Conservation (phyloP, 2,888 invertebrate genomes). For the Apamea crenata region DNA sequence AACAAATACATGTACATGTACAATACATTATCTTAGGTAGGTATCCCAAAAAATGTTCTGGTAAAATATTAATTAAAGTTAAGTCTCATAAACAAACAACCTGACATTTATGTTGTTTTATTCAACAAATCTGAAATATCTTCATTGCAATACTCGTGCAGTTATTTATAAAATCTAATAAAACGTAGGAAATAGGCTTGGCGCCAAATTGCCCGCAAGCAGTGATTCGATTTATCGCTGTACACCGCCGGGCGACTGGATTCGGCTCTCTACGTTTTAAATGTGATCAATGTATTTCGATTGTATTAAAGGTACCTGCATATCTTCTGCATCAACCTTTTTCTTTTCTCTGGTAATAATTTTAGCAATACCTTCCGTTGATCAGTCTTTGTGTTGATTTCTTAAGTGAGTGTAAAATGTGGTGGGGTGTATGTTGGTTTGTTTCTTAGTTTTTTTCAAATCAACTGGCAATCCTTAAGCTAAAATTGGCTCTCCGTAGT, state of each 20-base stretch:
- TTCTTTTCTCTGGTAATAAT: neutral
- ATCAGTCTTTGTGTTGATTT: neutral
- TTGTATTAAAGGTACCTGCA: conserved; percentile 9
- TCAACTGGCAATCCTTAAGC: neutral
- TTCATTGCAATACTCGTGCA: conserved; percentile 55
- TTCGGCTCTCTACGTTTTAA: conserved; percentile 38
- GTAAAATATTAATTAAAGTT: too few species aligned
- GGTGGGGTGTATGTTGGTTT: neutral
- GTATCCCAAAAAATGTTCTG: neutral
- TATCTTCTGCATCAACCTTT: neutral
- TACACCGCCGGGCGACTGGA: conserved; percentile 28
- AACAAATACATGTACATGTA: too few species aligned
- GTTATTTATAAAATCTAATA: conserved; percentile 65
- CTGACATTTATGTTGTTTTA: conserved; percentile 25
- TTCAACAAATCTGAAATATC: conserved; percentile 53
- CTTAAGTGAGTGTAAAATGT: too few species aligned
- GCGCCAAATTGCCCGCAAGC: conserved; percentile 63
- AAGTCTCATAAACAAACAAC: neutral
- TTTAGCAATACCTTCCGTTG: neutral
- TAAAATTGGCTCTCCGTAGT: neutral
- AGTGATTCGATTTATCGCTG: conserved; percentile 63
- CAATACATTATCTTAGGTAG: too few species aligned
- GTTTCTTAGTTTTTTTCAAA: neutral
- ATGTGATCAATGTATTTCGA: conserved; percentile 40
- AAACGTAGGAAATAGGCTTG: conserved; percentile 61